Base-by-base conservation (phyloP, 2,113 vertebrate genomes). In the Pan paniscus region DNA sequence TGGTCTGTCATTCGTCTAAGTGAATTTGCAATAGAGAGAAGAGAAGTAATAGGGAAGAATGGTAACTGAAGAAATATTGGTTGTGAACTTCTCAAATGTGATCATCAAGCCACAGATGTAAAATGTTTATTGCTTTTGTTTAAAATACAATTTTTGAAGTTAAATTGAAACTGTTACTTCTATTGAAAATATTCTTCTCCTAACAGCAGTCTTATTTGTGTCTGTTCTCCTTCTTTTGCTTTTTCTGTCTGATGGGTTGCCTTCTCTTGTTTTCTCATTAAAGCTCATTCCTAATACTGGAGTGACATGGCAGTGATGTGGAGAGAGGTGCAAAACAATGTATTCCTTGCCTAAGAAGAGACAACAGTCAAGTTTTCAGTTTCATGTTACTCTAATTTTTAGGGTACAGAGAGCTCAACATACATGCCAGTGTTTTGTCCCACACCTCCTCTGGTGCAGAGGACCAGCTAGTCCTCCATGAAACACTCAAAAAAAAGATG, bases 101-200 rank as follows among this genome's bases (percentile, higher is more conserved):
- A 46, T 52, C 55, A 50, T 57, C 22, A 78, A 82, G 9, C 13
- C 23, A 43, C 70, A 80, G 1, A 80, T 17, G 79, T 89, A 52
- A 81, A 93, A 79, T 61, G 25, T 2, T 70, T 23, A 27, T 7
- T 61, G 40, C 43, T 79, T 90, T 79, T 11, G 13, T 67, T 82
- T 92, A 64, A 93, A 80, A 32, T 72, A 64, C 84, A 90, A 50
- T 67, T 46, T 43, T 43, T 70, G 40, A 76, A 70, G 30, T 67
- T 85, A 46, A 85, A 90, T 85, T 68, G 70, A 52, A 90, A 70
- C 17, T 55, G 14, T 78, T 81, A 22, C 7, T 93, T 96, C 88
- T 81, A 13, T 27, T 92, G 75, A 80, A 75, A 92, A 32, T 80
- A 38, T 23, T 3, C 80, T 52, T 73, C 27, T 72, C 5, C 13